Evolutionary conservation across 2,797 vertebrate genomes (phyloP), one percentile per base, ranked within the genome.

Genomic region (Pyrocephalus nanus): DNA sequence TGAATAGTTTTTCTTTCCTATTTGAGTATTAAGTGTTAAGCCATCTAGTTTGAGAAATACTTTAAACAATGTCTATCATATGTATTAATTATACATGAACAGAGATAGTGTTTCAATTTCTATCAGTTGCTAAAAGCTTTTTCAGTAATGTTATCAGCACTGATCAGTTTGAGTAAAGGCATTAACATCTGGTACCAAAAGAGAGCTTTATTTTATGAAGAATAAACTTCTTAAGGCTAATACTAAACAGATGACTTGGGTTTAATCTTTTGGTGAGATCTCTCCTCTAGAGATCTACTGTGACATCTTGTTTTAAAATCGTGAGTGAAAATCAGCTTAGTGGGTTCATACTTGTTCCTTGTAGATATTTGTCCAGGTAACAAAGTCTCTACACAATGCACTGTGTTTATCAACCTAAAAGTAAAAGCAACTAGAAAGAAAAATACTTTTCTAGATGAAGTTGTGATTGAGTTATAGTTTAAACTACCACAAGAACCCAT

Each of bases 1-100:
- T 96, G 96, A 97, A 96, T 90, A 94, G 94, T 97, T 93, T 95
- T 92, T 66, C 86, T 93, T 92, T 93, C 83, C 36, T 88, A 55
- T 73, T 51, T 72, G 58, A 93, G 70, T 78, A 66, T 19, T 42
- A 62, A 93, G 26, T 65, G 71, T 64, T 61, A n/a, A 83, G 61
- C 70, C 64, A 27, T 67, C 58, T 81, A 27, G 66, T 81, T 42
- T 60, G 60, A 94, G 74, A 86, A 95, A 58, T 65, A 36, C 75
- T 92, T 93, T 71, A 65, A 87, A 90, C 7, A 3, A 19, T 83
- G 72, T 54, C 66, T 75, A 40, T 53, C 48, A 29, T 70, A 90
- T 64, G 12, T 90, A 66, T 70, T 87, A 85, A 40, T 64, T 84
- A n/a, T 12, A 47, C 30, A 76, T 11, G 25, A 77, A 86, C 53